Evolutionary conservation across 2,797 vertebrate genomes (phyloP).

Genomic region (Distichodus sexfasciatus): DNA sequence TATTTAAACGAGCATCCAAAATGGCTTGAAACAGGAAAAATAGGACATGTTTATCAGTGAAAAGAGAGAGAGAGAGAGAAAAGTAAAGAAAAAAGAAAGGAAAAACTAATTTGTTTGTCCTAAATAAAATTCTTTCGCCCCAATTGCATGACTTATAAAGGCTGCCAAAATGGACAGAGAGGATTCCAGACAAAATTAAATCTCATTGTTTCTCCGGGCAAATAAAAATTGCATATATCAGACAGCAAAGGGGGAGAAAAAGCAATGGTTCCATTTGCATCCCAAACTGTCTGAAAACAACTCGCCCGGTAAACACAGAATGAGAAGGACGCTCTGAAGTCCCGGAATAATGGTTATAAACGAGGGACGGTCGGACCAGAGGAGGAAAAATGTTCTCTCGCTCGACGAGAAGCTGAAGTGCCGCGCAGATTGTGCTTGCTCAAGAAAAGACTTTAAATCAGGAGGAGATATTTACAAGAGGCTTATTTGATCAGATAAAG

Average conservation of each 20-base stretch:
- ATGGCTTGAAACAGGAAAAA: conserved; percentile 19
- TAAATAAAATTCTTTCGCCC: conserved; percentile 9
- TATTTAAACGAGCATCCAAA: conserved; percentile 30
- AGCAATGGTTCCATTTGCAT: conserved; percentile 34
- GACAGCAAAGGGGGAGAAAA: conserved; percentile 20
- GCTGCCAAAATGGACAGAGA: conserved; percentile 4
- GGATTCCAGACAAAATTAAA: conserved; percentile 35
- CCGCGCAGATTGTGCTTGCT: background rate
- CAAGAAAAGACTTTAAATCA: conserved; percentile 21
- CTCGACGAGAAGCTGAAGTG: background rate
- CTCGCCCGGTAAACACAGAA: background rate
- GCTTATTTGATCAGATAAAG: background rate
- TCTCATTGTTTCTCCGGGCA: conserved; percentile 20
- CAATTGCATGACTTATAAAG: conserved; percentile 26
- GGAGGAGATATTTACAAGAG: conserved; percentile 15
- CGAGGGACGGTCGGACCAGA: too few relatives aligned
- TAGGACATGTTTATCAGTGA: conserved; percentile 24
- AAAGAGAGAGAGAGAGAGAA: background rate
- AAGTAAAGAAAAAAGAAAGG: background rate
- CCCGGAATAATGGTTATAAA: conserved; percentile 23
- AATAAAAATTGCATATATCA: conserved; percentile 24
- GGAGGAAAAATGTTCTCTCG: background rate
- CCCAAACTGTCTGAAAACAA: conserved; percentile 16
- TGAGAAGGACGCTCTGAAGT: background rate
- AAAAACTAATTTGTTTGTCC: conserved; percentile 31